phyloP scores from a whole-genome alignment of 2,113 vertebrate species.

The Mastomys coucha region DNA sequence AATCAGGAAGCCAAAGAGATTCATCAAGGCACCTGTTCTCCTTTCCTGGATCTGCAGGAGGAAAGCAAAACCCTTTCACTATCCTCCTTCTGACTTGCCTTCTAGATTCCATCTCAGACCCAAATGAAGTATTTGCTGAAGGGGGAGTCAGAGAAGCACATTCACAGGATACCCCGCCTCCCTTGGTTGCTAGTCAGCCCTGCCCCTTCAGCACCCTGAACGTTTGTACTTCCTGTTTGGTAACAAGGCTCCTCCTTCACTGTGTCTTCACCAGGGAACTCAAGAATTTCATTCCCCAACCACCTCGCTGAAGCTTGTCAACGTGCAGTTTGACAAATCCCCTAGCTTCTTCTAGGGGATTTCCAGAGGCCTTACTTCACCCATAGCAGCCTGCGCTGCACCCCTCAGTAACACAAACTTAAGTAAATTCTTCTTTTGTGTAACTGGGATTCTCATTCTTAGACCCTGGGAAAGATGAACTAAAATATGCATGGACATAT shows the following conservation, averaged over 20 bases:
- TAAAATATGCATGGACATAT: neutral
- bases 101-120: neutral
- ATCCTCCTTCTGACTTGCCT: neutral
- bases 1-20: too few species aligned
- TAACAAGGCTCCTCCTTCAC: neutral
- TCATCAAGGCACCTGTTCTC: neutral
- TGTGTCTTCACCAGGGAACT: neutral
- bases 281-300: too few species aligned
- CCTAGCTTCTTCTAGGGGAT: neutral
- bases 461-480: rapidly evolving
- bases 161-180: neutral
- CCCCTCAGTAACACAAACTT: neutral
- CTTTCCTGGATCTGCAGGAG: neutral
- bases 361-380: neutral
- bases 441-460: neutral
- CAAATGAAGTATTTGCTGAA: neutral
- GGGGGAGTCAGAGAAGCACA: neutral
- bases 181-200: neutral
- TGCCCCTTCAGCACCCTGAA: neutral
- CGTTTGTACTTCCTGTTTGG: neutral
- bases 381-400: neutral
- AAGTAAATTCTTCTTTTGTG: neutral
- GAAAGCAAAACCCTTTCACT: neutral
- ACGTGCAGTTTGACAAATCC: too few species aligned
- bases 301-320: neutral